These are phyloP conservation scores for Pelobates cultripes DNA, from an alignment of 2,797 vertebrate genomes.

Conservation along the genomic window DNA sequence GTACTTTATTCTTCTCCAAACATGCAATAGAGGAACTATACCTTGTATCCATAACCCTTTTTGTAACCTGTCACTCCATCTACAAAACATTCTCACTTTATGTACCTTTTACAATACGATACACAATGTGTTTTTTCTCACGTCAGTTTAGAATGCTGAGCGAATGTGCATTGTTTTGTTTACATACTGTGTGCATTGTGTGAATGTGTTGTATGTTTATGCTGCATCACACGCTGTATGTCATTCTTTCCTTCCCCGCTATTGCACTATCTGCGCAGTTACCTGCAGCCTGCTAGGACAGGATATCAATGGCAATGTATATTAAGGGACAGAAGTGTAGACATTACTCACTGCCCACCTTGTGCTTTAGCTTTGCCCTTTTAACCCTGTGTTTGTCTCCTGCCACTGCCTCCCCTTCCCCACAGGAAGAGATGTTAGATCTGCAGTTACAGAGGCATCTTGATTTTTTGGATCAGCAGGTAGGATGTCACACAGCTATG, in stretches of 20 bases:
- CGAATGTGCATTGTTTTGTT: background rate
- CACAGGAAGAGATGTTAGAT: conserved; percentile 97
- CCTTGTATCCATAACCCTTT: too few relatives aligned
- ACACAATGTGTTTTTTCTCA: too few relatives aligned
- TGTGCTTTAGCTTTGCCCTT: conserved; percentile 60
- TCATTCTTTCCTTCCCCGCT: conserved; percentile 15
- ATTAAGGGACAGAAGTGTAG: background rate
- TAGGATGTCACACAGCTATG: conserved; percentile 78
- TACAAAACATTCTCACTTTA: too few relatives aligned
- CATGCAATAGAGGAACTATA: too few relatives aligned
- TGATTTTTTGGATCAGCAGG: conserved; percentile 98
- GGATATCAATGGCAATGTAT: background rate
- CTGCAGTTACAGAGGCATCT: conserved; percentile 97
- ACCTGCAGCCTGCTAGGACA: background rate
- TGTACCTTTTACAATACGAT: too few relatives aligned
- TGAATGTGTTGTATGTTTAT: too few relatives aligned
- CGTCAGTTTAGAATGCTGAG: too few relatives aligned
- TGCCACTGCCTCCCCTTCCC: conserved; percentile 69
- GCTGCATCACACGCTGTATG: conserved; percentile 1
- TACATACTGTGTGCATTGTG: background rate
- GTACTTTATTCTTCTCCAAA: too few relatives aligned
- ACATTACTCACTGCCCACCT: conserved; percentile 56
- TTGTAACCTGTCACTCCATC: too few relatives aligned
- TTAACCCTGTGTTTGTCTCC: conserved; percentile 73
- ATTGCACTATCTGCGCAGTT: conserved; percentile 1